Evolutionary conservation across 2,888 invertebrate species (phyloP), one percentile per base, ranked within the genome.

Genomic region (Oeneis ivallda): DNA sequence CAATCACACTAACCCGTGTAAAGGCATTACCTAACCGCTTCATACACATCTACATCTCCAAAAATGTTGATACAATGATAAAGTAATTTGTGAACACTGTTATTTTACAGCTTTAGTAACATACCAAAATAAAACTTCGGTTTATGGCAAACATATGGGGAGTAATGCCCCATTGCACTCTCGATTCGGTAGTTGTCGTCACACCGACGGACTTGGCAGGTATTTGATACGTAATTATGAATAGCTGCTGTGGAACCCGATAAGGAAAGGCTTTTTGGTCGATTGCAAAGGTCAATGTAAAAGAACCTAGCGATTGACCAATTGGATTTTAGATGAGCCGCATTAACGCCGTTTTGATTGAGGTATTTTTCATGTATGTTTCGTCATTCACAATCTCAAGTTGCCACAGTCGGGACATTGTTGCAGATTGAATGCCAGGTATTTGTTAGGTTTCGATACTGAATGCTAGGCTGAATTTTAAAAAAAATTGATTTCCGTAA

Each of bases 171-270:
- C 81, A 77, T 86, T 84, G 84, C 84, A 84, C 85, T 85, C 81
- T 87, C 86, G 85, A 86, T 87, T 89, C 84, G 82, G 79, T 91
- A 89, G 83, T 86, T 85, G 86, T 88, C 91, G 90, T 85, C 89
- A 84, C 91, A 85, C 91, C 91, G 87, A 88, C 89, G 91, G 91
- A 91, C 79, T 81, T 86, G 84, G 83, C 91, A 92, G 92, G 92
- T 92, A 92, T 89, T 92, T 89, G 84, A 89, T 89, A 91, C 86
- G 90, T 90, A 89, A 56, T 89, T 86, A 84, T 87, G 86, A 85
- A 85, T 86, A 87, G 87, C 86, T 81, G 85, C 73, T 74, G 37
- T 37, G 76, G 74, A 70, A 69, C 75, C 69, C 75, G 78, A 76
- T 62, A 74, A 74, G 71, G 71, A 73, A 74, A 70, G 73, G 71